phyloP scores from a whole-genome alignment of 2,797 vertebrate genomes.

The Tragopan temminckii region DNA sequence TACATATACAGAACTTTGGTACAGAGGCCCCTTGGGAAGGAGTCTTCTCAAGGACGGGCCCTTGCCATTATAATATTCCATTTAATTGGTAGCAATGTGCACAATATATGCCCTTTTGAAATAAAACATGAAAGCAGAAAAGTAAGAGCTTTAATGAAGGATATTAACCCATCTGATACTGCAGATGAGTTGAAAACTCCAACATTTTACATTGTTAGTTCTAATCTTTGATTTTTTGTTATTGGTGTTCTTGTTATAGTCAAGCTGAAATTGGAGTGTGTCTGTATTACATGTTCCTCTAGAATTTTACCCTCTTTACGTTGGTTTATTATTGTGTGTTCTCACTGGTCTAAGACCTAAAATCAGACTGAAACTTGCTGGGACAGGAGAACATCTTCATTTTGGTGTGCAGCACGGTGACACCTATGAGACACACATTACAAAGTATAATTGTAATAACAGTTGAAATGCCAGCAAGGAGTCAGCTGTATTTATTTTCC shows the following conservation, averaged over 20 bases:
- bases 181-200: not conserved
- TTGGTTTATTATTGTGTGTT: not conserved
- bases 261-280: not conserved
- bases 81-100: not conserved
- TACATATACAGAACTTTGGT: not conserved
- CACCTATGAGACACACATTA: not conserved
- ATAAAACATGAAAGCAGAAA: not conserved
- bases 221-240: not conserved
- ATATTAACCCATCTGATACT: not conserved
- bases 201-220: not conserved
- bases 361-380: not conserved
- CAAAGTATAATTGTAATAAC: not conserved
- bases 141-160: not conserved
- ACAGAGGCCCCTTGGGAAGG: not conserved
- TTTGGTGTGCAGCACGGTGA: not conserved
- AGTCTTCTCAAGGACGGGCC: not conserved
- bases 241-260: not conserved
- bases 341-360: not conserved
- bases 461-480: slow-evolving; percentile 24
- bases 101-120: not conserved
- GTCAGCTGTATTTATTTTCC: slow-evolving; percentile 3
- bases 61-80: not conserved
- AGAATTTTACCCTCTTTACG: not conserved
- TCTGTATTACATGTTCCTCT: not conserved
- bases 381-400: not conserved